Percentiles rank a stretch among this genome's conserved stretches.
phyloP scores from a whole-genome alignment of 2,888 invertebrate genomes.

The Eueremaeus valkanovi region DNA sequence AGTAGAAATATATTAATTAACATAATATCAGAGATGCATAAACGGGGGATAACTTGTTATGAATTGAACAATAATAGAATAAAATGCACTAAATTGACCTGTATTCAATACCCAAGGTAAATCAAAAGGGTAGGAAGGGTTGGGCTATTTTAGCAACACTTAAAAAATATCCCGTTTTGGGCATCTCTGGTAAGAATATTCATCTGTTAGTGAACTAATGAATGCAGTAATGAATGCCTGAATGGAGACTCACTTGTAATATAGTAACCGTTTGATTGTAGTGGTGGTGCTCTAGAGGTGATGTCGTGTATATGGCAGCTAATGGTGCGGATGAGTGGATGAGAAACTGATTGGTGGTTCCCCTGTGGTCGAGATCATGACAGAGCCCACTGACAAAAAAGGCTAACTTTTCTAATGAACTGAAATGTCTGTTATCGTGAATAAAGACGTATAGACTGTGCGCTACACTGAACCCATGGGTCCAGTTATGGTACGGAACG shows the following conservation, averaged over 20 bases:
- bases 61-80: too few species aligned
- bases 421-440: conserved; percentile 59
- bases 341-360: conserved; percentile 82
- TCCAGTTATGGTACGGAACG: conserved; percentile 83
- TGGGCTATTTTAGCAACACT: too few species aligned
- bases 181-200: conserved; percentile 2
- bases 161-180: too few species aligned
- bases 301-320: conserved; percentile 77
- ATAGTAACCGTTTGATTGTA: conserved; percentile 83
- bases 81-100: too few species aligned
- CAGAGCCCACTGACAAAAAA: conserved; percentile 75
- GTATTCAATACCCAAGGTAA: too few species aligned
- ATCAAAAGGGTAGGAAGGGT: too few species aligned
- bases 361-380: conserved; percentile 80
- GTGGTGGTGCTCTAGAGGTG: conserved; percentile 81
- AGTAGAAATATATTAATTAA: too few species aligned
- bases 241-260: conserved; percentile 58
- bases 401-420: conserved; percentile 65
- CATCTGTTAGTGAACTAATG: background rate
- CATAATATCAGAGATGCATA: too few species aligned
- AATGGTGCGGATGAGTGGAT: conserved; percentile 73
- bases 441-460: conserved; percentile 74
- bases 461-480: conserved; percentile 80
- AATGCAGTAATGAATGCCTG: too few species aligned
- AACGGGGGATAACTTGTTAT: too few species aligned